phyloP scores from a whole-genome alignment of 2,113 vertebrate genomes.

The Aptenodytes patagonicus region DNA sequence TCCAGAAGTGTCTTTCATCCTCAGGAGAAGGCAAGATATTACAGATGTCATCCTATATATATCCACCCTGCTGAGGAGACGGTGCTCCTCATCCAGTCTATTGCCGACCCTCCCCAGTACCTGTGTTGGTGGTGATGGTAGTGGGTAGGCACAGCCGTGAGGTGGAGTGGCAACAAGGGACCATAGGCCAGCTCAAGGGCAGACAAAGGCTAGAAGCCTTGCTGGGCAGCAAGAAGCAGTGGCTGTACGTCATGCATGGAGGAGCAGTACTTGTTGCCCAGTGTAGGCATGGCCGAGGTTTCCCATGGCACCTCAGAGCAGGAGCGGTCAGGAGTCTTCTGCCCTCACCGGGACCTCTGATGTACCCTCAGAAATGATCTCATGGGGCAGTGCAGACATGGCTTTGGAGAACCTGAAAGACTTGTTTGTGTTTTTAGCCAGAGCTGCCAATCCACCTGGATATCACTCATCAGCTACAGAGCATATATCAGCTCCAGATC shows the following conservation, averaged over 20 bases:
- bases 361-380: background rate
- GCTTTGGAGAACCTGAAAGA: background rate
- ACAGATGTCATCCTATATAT: background rate
- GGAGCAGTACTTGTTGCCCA: background rate
- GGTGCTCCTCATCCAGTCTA: background rate
- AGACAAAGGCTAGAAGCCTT: background rate
- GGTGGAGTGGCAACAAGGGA: background rate
- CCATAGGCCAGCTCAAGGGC: background rate
- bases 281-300: accelerated
- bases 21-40: background rate
- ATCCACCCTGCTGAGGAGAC: background rate
- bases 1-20: background rate
- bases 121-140: accelerated
- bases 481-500: background rate
- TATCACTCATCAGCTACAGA: background rate
- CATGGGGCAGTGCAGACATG: background rate
- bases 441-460: background rate
- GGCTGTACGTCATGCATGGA: accelerated
- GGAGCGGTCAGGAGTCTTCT: background rate
- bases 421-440: background rate
- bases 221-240: background rate
- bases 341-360: background rate
- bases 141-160: background rate
- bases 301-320: background rate
- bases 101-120: accelerated